Conservation (phyloP, 2,797 vertebrate genomes). For the Paratrypauchen microcephalus region DNA sequence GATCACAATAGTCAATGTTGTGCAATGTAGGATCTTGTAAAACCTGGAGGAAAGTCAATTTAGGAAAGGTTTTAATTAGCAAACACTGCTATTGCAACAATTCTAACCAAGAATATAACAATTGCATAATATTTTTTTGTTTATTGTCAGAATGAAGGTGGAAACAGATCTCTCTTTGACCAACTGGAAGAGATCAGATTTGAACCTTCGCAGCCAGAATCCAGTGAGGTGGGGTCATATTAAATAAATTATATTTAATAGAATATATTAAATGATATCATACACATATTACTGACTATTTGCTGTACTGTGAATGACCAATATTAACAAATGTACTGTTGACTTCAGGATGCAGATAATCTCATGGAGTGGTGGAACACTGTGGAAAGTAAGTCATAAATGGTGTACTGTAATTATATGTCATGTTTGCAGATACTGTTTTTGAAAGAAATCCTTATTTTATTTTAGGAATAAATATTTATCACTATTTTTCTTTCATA, state of each 20-base stretch:
- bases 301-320: not conserved
- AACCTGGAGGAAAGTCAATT: no score
- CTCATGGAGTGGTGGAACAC: conserved; percentile 81
- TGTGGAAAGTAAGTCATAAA: conserved; percentile 70
- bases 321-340: not conserved
- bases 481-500: no score
- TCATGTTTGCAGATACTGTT: no score
- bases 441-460: no score
- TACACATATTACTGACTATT: not conserved
- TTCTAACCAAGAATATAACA: no score
- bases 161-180: conserved; percentile 63
- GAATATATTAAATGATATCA: not conserved
- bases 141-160: conserved; percentile 54
- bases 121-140: not conserved
- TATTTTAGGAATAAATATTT: no score
- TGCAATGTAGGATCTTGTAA: no score
- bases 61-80: no score
- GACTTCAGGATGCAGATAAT: conserved; percentile 65
- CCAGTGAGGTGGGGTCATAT: conserved; percentile 55
- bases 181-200: conserved; percentile 68
- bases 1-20: no score
- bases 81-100: no score
- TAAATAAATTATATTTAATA: no score
- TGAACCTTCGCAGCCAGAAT: conserved; percentile 33
- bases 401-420: no score